Base-by-base conservation (phyloP, 2,797 vertebrate genomes). In the Sebastiscus tertius region DNA sequence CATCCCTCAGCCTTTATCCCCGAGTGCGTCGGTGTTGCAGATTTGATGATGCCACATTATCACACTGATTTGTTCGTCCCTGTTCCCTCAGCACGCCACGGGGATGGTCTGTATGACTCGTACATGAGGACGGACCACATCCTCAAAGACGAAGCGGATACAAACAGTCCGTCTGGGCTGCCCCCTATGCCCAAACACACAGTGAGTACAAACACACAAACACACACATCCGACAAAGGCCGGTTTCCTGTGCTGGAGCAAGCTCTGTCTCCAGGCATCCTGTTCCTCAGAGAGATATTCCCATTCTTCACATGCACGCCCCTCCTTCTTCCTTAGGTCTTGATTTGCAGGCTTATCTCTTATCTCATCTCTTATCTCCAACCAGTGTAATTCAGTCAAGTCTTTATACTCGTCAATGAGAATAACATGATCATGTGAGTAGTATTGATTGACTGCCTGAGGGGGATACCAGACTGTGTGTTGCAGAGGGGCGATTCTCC, bases 41-140 rank as follows among this genome's bases (percentile, higher is more conserved):
- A 81, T 80, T 73, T 70, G 20, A 80, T 56, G 26, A 42, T 56
- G 36, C 54, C 24, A 31, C 14, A 6, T 72, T 2, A 36, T 77
- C 58, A 56, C 31, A 5, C 66, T 74, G 42, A 71, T 81, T 55
- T 54, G 46, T 79, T 76, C 82, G 12, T 27, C 13, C 74, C 69
- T 78, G 31, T 84, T 72, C 73, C 94, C 85, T 54, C 93, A 97
- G 96, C 91, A 84, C 97, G 98, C 85, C 97, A 98, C 77, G 97
- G 94, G 13, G 98, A 99, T 85, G 96, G 97, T 85, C 95, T 99
- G 1, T 99, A 97, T 70, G 98, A 99, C 92, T 98, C 98, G 34
- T 99, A 99, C 87, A 98, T 99, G 97, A 98, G 98, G 91, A 97
- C 97, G 54, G 98, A 99, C 95, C 98, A 98, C 87, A 96, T 97